Conservation (phyloP, 2,888 invertebrate species). For the Drosophila fulvimacula region DNA sequence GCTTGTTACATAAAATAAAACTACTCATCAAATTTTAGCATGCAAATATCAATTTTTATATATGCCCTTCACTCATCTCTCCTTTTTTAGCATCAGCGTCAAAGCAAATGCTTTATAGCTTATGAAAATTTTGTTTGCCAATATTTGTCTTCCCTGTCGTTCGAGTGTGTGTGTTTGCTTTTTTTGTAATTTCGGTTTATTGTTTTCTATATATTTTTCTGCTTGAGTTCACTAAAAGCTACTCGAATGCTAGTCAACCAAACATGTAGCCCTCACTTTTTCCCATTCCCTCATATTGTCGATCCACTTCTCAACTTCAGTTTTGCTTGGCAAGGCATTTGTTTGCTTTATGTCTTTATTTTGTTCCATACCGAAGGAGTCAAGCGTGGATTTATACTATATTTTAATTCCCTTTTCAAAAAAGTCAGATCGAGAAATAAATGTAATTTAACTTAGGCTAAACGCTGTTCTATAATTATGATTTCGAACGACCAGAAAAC, state of each 20-base stretch:
- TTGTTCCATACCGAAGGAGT: constrained; percentile 50
- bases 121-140: constrained; percentile 77
- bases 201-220: constrained; percentile 80
- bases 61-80: constrained; percentile 1
- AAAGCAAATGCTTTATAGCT: constrained; percentile 63
- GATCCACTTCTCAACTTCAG: constrained; percentile 23
- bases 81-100: constrained; percentile 25
- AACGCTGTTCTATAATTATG: background rate
- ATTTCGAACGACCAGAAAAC: too few relatives aligned
- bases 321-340: constrained; percentile 56
- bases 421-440: background rate
- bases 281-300: background rate
- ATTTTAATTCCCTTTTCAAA: constrained; percentile 32
- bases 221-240: constrained; percentile 80
- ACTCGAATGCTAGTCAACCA: constrained; percentile 73
- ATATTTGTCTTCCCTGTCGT: constrained; percentile 51
- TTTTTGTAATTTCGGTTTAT: constrained; percentile 75
- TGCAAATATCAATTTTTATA: constrained; percentile 53
- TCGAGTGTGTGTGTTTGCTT: constrained; percentile 18
- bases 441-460: background rate
- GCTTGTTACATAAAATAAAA: constrained; percentile 51
- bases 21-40: constrained; percentile 76
- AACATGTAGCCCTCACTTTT: constrained; percentile 14
- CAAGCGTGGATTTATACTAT: constrained; percentile 51
- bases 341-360: constrained; percentile 80